These are phyloP conservation scores for Leptobrachium ailaonicum DNA, from an alignment of 2,113 vertebrate species.

Conservation along the genomic window DNA sequence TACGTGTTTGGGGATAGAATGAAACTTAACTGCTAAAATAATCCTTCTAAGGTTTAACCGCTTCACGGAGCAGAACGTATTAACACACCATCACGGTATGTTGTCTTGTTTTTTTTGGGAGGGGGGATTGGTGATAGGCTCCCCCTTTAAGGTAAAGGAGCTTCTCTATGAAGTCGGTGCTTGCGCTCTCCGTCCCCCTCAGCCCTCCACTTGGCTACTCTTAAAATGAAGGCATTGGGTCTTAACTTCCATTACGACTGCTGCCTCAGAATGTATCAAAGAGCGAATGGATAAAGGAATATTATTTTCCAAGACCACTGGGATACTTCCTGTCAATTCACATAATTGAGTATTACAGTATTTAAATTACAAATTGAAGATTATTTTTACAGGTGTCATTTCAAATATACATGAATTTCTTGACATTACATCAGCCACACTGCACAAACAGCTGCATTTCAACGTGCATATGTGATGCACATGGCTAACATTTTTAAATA, in stretches of 20 bases:
- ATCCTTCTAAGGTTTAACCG: too few species aligned
- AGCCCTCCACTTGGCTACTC: conserved; percentile 48
- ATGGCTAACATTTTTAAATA: conserved; percentile 64
- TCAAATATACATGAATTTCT: conserved; percentile 79
- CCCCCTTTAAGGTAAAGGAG: too few species aligned
- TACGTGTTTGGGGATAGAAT: too few species aligned
- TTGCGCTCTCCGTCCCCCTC: background rate
- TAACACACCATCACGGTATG: too few species aligned
- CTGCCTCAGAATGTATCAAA: conserved; percentile 59
- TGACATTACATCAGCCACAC: conserved; percentile 75
- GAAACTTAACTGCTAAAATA: too few species aligned
- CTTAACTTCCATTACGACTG: conserved; percentile 58
- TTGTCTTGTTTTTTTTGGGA: too few species aligned
- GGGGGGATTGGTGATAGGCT: too few species aligned
- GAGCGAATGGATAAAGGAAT: conserved; percentile 60
- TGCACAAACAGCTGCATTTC: conserved; percentile 71
- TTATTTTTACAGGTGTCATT: conserved; percentile 84
- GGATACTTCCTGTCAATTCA: conserved; percentile 75
- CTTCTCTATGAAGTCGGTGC: too few species aligned
- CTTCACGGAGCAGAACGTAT: too few species aligned
- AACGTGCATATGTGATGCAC: conserved; percentile 69
- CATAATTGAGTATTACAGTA: conserved; percentile 78
- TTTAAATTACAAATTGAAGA: conserved; percentile 82
- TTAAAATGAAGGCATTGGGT: conserved; percentile 57
- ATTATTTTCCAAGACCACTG: conserved; percentile 67